Evolutionary conservation across 2,797 vertebrate species (phyloP).

Genomic region (Cossypha niveicapilla): DNA sequence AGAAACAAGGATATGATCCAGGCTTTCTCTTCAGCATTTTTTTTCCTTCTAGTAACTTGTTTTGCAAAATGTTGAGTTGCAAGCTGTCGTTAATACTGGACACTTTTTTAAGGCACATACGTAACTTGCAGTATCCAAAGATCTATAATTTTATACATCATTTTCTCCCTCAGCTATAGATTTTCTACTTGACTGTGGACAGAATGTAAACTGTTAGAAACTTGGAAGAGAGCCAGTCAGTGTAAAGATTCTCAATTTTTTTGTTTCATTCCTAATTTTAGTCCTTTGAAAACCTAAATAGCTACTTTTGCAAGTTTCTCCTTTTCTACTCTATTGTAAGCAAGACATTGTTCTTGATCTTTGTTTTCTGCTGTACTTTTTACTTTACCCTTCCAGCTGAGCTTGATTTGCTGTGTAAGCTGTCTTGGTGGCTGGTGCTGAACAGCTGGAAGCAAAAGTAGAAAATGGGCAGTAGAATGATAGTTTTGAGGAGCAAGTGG

Average conservation of each 20-base stretch:
- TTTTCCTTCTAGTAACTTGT: not conserved
- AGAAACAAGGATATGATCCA: not conserved
- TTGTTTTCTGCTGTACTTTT: not conserved
- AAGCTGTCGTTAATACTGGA: not conserved
- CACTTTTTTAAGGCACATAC: fast-evolving
- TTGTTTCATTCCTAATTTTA: not conserved
- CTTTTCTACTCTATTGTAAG: not conserved
- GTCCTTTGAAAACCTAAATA: not conserved
- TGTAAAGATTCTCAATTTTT: not conserved
- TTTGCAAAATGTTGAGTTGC: not conserved
- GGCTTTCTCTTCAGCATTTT: not conserved
- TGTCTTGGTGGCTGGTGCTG: not conserved
- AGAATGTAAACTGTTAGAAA: not conserved
- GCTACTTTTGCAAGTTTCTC: not conserved
- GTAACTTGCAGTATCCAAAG: not conserved
- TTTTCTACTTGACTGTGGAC: not conserved
- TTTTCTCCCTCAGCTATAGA: not conserved
- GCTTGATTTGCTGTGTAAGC: not conserved
- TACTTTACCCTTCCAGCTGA: not conserved
- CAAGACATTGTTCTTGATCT: not conserved
- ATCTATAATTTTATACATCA: not conserved
- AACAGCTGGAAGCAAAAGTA: not conserved
- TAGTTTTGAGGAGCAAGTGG: not conserved
- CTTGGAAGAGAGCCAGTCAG: not conserved
- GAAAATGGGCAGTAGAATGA: not conserved